Percentiles rank a stretch among this genome's conserved stretches.
Evolutionary conservation across 2,888 invertebrate genomes (phyloP).

Genomic region (Xylophagus ater): DNA sequence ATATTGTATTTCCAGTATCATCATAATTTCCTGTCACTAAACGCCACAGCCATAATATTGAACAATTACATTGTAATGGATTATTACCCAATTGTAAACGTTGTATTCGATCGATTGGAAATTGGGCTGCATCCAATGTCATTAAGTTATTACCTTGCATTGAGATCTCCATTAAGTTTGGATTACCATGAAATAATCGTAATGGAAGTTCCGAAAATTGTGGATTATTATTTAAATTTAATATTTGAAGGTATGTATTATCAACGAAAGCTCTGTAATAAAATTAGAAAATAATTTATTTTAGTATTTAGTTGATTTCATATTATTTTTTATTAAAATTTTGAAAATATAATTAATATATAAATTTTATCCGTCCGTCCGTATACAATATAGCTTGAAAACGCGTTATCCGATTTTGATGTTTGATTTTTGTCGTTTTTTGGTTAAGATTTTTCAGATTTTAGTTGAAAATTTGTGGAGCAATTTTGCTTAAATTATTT

Average conservation of each 20-base stretch:
- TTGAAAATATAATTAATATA: too few relatives aligned
- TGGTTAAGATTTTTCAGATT: too few relatives aligned
- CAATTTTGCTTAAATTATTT: too few relatives aligned
- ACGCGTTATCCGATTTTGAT: too few relatives aligned
- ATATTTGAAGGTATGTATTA: constrained; percentile 68
- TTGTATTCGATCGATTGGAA: constrained; percentile 68
- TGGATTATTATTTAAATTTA: constrained; percentile 68
- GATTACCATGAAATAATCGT: constrained; percentile 72
- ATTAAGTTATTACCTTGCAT: constrained; percentile 64
- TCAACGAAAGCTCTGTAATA: constrained; percentile 62
- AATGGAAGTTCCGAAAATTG: constrained; percentile 63
- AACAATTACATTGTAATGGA: constrained; percentile 78
- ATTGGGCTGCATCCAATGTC: constrained; percentile 67
- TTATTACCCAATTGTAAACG: constrained; percentile 68
- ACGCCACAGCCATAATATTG: constrained; percentile 76
- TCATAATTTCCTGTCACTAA: constrained; percentile 41
- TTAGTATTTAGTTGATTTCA: too few relatives aligned
- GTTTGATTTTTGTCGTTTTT: too few relatives aligned
- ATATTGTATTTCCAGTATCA: constrained; percentile 17
- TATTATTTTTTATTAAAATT: too few relatives aligned
- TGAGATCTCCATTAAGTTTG: constrained; percentile 62
- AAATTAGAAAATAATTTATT: constrained; percentile 11
- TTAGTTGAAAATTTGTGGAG: too few relatives aligned
- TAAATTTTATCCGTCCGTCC: too few relatives aligned
- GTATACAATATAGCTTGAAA: too few relatives aligned